These are phyloP conservation scores for Meiosimyza platycephala DNA, from an alignment of 2,888 invertebrate genomes.

Conservation along the genomic window DNA sequence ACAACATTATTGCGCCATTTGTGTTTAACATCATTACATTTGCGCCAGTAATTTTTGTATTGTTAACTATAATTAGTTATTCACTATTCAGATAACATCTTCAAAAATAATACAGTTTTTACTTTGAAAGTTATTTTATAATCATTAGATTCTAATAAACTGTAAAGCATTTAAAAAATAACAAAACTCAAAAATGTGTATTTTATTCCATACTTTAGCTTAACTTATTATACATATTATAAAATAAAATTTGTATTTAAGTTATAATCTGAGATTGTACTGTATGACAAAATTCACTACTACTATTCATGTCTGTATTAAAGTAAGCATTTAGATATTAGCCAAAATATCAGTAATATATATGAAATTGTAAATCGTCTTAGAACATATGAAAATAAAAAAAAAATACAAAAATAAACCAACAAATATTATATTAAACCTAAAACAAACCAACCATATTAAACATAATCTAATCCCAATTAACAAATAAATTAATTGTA, in stretches of 20 bases:
- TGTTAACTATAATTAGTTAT: no score
- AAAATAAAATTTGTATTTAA: neutral
- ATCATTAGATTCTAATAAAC: neutral
- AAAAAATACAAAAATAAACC: conserved; percentile 26
- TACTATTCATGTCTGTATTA: conserved; percentile 15
- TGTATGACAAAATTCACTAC: conserved; percentile 12
- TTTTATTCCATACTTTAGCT: neutral
- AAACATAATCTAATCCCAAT: conserved; percentile 29
- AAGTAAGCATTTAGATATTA: conserved; percentile 26
- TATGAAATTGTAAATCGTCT: conserved; percentile 1
- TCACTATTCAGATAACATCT: no score
- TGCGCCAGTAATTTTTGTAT: no score
- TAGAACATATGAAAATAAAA: conserved; percentile 37
- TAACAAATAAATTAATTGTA: conserved; percentile 52
- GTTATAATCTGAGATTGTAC: conserved; percentile 12
- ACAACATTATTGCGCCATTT: no score
- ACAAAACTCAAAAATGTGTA: neutral
- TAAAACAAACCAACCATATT: conserved; percentile 41
- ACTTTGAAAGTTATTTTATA: neutral
- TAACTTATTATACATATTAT: neutral
- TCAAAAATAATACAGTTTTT: no score
- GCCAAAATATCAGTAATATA: conserved; percentile 37
- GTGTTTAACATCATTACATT: no score
- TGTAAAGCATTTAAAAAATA: neutral
- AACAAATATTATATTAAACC: conserved; percentile 35